Evolutionary conservation across 2,797 vertebrate species (phyloP), one percentile per base, ranked within the genome.

Genomic region (Discoglossus pictus): DNA sequence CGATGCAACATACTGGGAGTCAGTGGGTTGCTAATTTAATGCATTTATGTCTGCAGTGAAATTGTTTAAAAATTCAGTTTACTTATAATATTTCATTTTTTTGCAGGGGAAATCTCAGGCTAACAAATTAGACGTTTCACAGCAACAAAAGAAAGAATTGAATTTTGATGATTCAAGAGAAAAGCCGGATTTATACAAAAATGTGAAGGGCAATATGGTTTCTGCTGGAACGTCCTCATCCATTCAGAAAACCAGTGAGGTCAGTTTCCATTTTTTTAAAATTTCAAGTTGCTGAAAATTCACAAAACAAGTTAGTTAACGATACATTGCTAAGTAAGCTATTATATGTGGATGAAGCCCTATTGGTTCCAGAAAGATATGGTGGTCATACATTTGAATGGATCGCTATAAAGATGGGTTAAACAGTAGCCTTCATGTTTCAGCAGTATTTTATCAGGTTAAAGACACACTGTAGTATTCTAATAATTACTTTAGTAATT

Each of bases 61-160:
- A 61, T 61, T 53, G 65, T 68, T 68, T 53, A 61, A 47, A 51
- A 24, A 68, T 53, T 61, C 43, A 52, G 51, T 72, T 13, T 24
- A 60, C 38, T 69, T 21, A 10, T 61, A 3, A 73, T 65, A 1
- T 46, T 76, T 80, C 35, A 44, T 68, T 15, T n/a, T n/a, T 71
- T 63, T 50, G 55, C 55, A 87, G 86, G 20, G 66, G 59, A 84
- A 80, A 76, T 54, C 73, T 7, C 63, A 64, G 69, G 56, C 16
- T 74, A 89, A 66, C 74, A 78, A 85, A 25, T 73, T 78, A 73
- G 83, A 92, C 73, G 84, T 84, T 17, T 66, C 85, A 36, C 82
- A 78, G 75, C 65, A 7, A 54, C 86, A 91, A 73, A 78, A 87
- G 74, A 88, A 76, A 69, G 80, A 87, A 75, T 55, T 53, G 52